Percentiles rank a stretch among this genome's conserved stretches.
phyloP scores from a whole-genome alignment of 1,140 invertebrate genomes.

The Odontomachus brunneus region DNA sequence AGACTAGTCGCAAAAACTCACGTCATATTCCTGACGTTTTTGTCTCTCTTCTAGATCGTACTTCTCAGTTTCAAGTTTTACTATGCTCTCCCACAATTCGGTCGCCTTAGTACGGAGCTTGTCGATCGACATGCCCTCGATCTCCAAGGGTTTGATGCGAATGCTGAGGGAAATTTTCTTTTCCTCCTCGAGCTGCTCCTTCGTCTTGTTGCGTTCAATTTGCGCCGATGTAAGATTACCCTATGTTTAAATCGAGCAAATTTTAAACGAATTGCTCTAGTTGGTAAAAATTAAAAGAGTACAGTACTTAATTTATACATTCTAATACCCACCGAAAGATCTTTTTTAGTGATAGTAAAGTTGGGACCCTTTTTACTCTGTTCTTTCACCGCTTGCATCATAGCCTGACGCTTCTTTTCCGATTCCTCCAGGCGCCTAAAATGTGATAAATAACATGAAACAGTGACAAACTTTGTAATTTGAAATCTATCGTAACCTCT shows the following conservation, averaged over 20 bases:
- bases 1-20: slow-evolving; percentile 86
- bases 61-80: slow-evolving; percentile 99
- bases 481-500: too few species aligned
- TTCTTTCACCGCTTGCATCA: slow-evolving; percentile 95
- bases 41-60: slow-evolving; percentile 99
- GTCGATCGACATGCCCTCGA: slow-evolving; percentile 92
- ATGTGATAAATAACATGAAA: too few species aligned
- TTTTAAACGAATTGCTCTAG: background rate
- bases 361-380: slow-evolving; percentile 95
- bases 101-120: slow-evolving; percentile 95
- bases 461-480: background rate
- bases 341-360: slow-evolving; percentile 96
- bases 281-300: background rate
- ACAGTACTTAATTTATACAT: background rate
- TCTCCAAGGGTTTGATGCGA: slow-evolving; percentile 96
- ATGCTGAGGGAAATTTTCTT: slow-evolving; percentile 98
- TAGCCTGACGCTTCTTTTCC: slow-evolving; percentile 96
- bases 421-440: slow-evolving; percentile 94
- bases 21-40: slow-evolving; percentile 99
- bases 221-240: slow-evolving; percentile 95
- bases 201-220: slow-evolving; percentile 98
- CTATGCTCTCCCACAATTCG: slow-evolving; percentile 97
- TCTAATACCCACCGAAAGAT: slow-evolving; percentile 87
- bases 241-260: slow-evolving; percentile 80
- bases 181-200: slow-evolving; percentile 99